These are phyloP conservation scores for Chaetodon trifascialis DNA, from an alignment of 2,113 vertebrate species.

Conservation along the genomic window DNA sequence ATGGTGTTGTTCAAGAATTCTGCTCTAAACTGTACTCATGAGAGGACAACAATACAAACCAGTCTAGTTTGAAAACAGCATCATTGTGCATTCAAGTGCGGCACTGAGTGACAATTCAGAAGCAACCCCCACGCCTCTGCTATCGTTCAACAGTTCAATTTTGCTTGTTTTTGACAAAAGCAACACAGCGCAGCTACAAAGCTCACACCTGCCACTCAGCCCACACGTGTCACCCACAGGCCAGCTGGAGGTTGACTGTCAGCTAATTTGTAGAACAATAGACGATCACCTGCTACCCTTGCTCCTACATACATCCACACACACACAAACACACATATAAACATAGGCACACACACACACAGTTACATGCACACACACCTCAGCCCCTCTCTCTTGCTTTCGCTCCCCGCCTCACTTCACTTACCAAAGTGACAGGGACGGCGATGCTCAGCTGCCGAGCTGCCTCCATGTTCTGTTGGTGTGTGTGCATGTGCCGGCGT, in stretches of 20 bases:
- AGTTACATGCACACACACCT: neutral
- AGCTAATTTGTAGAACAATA: constrained; percentile 71
- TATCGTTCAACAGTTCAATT: constrained; percentile 48
- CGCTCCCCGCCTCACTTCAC: constrained; percentile 32
- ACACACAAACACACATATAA: neutral
- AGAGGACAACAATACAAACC: constrained; percentile 35
- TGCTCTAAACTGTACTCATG: constrained; percentile 37
- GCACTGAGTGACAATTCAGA: constrained; percentile 59
- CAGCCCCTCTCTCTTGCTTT: neutral
- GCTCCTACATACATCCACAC: constrained; percentile 11
- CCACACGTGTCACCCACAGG: constrained; percentile 55
- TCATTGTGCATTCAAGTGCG: constrained; percentile 54
- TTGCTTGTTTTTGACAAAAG: constrained; percentile 60
- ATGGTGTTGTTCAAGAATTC: constrained; percentile 49
- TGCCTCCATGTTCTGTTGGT: neutral
- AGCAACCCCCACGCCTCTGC: constrained; percentile 39
- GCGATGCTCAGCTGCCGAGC: constrained; percentile 18
- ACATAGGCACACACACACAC: neutral
- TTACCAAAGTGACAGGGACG: constrained; percentile 40
- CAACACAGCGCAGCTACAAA: constrained; percentile 30
- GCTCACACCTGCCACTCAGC: constrained; percentile 73
- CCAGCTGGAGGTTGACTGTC: constrained; percentile 61
- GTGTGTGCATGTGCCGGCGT: neutral
- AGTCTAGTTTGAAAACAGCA: constrained; percentile 39
- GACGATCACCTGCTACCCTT: constrained; percentile 55